Percentiles rank a stretch among this genome's conserved stretches.
These are phyloP conservation scores for Tachypleus tridentatus DNA, from an alignment of 1,140 invertebrate species.

Conservation along the genomic window DNA sequence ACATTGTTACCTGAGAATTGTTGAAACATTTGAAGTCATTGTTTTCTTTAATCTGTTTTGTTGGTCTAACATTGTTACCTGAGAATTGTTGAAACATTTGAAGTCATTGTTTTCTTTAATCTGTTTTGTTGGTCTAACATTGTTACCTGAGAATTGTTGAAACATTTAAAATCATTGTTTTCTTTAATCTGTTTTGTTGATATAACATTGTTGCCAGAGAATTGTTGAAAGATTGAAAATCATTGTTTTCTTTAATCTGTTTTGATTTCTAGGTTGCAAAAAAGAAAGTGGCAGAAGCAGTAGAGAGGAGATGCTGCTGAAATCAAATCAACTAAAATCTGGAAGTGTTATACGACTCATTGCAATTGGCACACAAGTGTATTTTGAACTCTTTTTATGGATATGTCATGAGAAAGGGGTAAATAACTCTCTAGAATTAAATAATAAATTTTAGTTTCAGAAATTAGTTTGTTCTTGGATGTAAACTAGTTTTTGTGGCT, in stretches of 20 bases:
- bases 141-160: no score
- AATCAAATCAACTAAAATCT: conserved; percentile 81
- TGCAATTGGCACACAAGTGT: conserved; percentile 97
- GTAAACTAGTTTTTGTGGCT: no score
- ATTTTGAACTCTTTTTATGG: conserved; percentile 99
- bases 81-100: no score
- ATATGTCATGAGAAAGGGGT: conserved; percentile 95
- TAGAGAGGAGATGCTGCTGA: conserved; percentile 77
- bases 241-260: conserved; percentile 2
- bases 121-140: no score
- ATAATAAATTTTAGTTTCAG: conserved; percentile 1
- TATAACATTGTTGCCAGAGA: not conserved
- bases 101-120: no score
- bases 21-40: no score
- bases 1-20: no score
- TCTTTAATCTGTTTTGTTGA: not conserved
- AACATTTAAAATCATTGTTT: not conserved
- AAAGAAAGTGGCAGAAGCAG: conserved; percentile 65
- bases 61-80: no score
- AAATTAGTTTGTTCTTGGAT: no score
- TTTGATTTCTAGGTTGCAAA: conserved; percentile 52
- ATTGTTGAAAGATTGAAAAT: not conserved
- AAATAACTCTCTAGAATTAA: not conserved
- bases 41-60: no score
- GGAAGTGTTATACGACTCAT: conserved; percentile 91